These are phyloP conservation scores for Callospermophilus lateralis DNA, from an alignment of 2,113 vertebrate species.

Conservation along the genomic window DNA sequence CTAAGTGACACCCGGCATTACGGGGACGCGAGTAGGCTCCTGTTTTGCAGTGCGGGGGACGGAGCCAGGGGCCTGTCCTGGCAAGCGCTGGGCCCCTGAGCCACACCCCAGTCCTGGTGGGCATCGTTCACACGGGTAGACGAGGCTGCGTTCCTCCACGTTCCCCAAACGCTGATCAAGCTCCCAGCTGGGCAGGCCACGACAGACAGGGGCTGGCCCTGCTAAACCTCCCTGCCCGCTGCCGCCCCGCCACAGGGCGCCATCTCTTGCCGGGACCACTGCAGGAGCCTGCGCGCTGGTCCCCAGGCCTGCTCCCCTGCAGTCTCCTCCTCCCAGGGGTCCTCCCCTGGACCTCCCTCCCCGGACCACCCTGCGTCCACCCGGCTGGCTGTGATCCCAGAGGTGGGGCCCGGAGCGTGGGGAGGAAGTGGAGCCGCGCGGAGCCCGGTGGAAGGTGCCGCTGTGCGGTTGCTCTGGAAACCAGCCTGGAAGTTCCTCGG, in stretches of 20 bases:
- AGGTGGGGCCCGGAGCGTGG: accelerated
- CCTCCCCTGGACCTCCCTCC: accelerated
- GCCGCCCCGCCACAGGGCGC: accelerated
- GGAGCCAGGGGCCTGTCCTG: too few relatives aligned
- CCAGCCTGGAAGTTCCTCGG: neutral
- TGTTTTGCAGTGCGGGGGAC: too few relatives aligned
- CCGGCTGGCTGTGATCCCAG: accelerated
- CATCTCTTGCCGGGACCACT: accelerated
- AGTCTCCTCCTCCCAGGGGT: neutral
- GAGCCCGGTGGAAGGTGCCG: accelerated
- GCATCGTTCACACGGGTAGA: neutral
- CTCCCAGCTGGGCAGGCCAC: neutral
- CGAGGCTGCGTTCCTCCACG: neutral
- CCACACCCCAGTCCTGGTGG: too few relatives aligned
- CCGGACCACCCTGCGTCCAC: accelerated
- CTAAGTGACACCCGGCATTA: neutral
- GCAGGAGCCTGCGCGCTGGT: neutral
- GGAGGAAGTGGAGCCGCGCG: accelerated
- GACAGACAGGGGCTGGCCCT: accelerated
- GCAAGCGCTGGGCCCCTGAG: too few relatives aligned
- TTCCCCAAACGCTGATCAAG: neutral
- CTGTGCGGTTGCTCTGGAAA: accelerated
- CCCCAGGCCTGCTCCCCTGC: neutral
- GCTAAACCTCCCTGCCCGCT: neutral
- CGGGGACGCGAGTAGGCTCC: neutral